Evolutionary conservation across 2,113 vertebrate genomes (phyloP).

Genomic region (Phasianus colchicus): DNA sequence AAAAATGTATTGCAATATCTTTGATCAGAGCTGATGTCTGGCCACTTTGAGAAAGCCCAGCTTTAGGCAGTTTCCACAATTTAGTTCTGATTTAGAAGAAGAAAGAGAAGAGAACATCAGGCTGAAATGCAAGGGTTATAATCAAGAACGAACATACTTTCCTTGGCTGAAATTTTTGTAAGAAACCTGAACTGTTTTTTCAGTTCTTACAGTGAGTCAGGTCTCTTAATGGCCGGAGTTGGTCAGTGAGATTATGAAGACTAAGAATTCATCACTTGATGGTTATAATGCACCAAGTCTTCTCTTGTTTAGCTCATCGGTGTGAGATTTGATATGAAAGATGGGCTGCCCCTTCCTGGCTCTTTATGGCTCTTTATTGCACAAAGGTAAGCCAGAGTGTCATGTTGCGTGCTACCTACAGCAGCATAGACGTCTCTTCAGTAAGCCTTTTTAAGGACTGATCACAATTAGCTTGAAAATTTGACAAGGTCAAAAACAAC

Average conservation of each 20-base stretch:
- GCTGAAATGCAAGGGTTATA: background rate
- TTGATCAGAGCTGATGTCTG: background rate
- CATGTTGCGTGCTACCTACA: accelerated
- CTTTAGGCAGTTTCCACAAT: background rate
- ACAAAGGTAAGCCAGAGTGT: background rate
- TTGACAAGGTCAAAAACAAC: background rate
- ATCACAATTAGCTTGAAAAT: background rate
- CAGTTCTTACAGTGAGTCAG: background rate
- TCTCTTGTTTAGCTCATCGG: background rate
- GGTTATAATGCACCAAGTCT: background rate
- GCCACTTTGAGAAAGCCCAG: background rate
- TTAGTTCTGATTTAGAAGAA: background rate
- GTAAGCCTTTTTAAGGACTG: background rate
- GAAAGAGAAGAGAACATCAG: background rate
- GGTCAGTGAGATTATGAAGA: background rate
- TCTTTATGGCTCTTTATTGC: too few relatives aligned
- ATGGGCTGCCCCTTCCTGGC: background rate
- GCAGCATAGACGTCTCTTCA: background rate
- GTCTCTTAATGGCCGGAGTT: background rate
- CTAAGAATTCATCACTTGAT: background rate
- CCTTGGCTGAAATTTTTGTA: background rate
- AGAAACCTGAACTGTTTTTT: background rate
- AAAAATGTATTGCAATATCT: background rate
- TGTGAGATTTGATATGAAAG: background rate
- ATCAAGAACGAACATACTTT: background rate